Evolutionary conservation across 1,140 invertebrate genomes (phyloP), one percentile per base, ranked within the genome.

Genomic region (Pseudobourletiella spinata): DNA sequence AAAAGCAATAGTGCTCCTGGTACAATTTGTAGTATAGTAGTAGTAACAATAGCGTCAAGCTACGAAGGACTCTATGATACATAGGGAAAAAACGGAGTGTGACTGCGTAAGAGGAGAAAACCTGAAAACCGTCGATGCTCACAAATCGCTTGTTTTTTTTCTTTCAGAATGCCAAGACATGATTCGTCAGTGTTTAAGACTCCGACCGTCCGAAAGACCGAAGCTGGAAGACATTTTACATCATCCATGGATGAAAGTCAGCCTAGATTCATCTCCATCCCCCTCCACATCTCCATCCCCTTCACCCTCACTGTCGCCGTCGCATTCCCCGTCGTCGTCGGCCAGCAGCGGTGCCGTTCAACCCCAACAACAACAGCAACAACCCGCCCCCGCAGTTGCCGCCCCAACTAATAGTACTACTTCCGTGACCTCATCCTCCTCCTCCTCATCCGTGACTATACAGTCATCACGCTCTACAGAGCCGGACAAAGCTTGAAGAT

Each of bases 141-240:
- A n/a, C 8, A 39, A 39, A 39, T 39, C 8, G n/a, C 26, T 57
- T 50, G 30, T 32, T 61, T 69, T 59, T 61, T 72, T 52, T 14
- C 15, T 65, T 68, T 74, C 76, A 76, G 81, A 82, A 70, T 82
- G 80, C 64, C 77, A 80, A 73, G 79, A 84, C 66, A 75, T 85
- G 39, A 83, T 85, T 65, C 71, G 72, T 39, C 75, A 75, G 58
- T 85, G 83, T 72, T 75, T 86, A 15, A 71, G 75, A 60, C 72
- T 79, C 59, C 74, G 76, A 57, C 80, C 83, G 16, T 67, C 70
- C 2, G 75, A 80, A n/a, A 72, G 84, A 58, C 79, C 78, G 18
- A 73, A 73, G 11, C 70, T 85, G 14, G 78, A 82, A 58, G 77
- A 85, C 32, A 79, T 86, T 63, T 71, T 83, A 2, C 65, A 72